Percentiles rank a stretch among this genome's conserved stretches.
These are phyloP conservation scores for Himalopsyche anomala DNA, from an alignment of 2,888 invertebrate genomes.

Conservation along the genomic window DNA sequence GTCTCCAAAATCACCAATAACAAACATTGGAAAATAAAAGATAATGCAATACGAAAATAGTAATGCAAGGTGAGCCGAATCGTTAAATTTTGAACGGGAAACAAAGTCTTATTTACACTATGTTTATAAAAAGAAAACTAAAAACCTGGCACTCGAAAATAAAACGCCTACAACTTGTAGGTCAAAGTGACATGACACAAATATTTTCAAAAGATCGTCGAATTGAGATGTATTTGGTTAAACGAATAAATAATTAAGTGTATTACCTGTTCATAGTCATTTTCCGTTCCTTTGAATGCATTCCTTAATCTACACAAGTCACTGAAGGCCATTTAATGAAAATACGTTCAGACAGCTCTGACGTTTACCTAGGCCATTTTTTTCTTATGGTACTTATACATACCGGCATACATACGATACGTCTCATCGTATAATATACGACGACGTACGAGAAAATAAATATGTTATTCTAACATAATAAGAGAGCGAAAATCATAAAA, in stretches of 20 bases:
- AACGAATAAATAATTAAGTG: constrained; percentile 68
- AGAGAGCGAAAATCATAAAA: background rate
- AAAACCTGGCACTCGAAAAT: constrained; percentile 53
- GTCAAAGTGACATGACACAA: constrained; percentile 63
- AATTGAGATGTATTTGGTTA: constrained; percentile 55
- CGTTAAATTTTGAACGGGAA: constrained; percentile 35
- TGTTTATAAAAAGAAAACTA: constrained; percentile 39
- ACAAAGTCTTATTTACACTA: constrained; percentile 40
- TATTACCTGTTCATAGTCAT: constrained; percentile 75
- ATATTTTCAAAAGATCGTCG: constrained; percentile 60
- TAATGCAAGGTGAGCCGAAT: constrained; percentile 17
- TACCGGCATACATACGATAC: constrained; percentile 38
- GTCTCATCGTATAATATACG: background rate
- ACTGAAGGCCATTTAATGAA: constrained; percentile 79
- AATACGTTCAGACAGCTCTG: constrained; percentile 74
- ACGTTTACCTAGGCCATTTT: constrained; percentile 74
- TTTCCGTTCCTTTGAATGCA: constrained; percentile 76
- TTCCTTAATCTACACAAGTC: constrained; percentile 77
- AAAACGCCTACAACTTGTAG: constrained; percentile 61
- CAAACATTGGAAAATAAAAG: constrained; percentile 21
- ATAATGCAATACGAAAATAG: constrained; percentile 26
- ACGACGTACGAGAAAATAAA: background rate
- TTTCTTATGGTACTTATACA: constrained; percentile 68
- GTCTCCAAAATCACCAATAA: constrained; percentile 25
- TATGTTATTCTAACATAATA: background rate